These are phyloP conservation scores for Cryptocephalus moraei DNA, from an alignment of 2,888 invertebrate genomes.

Conservation along the genomic window DNA sequence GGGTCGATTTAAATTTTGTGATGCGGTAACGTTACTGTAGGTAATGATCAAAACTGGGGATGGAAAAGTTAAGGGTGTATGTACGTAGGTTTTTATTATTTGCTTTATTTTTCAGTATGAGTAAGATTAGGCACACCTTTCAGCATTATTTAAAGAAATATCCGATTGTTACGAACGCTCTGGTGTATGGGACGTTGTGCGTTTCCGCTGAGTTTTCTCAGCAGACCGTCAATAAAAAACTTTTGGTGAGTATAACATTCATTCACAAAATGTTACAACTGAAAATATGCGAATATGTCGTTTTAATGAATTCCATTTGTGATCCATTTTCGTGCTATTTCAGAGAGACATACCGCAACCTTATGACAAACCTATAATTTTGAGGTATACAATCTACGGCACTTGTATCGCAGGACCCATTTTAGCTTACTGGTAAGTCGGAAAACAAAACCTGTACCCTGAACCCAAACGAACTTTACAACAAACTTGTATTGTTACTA, in stretches of 20 bases:
- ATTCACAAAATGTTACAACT: no score
- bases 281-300: background rate
- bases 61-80: no score
- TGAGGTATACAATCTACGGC: conserved; percentile 51
- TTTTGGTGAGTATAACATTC: conserved; percentile 46
- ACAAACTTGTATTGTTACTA: background rate
- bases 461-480: no score
- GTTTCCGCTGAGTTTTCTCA: conserved; percentile 72
- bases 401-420: conserved; percentile 50
- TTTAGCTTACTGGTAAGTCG: conserved; percentile 47
- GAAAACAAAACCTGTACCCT: no score
- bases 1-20: no score
- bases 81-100: background rate
- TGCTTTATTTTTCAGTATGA: conserved; percentile 20
- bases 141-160: conserved; percentile 37
- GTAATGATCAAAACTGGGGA: no score
- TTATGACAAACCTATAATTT: conserved; percentile 43
- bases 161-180: conserved; percentile 42
- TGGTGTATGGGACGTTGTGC: conserved; percentile 67
- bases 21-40: no score
- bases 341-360: conserved; percentile 31
- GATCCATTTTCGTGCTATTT: conserved; percentile 8
- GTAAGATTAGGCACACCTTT: conserved; percentile 16
- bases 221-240: conserved; percentile 58
- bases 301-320: background rate